These are phyloP conservation scores for Catocala sponsa DNA, from an alignment of 2,888 invertebrate genomes.

Conservation along the genomic window DNA sequence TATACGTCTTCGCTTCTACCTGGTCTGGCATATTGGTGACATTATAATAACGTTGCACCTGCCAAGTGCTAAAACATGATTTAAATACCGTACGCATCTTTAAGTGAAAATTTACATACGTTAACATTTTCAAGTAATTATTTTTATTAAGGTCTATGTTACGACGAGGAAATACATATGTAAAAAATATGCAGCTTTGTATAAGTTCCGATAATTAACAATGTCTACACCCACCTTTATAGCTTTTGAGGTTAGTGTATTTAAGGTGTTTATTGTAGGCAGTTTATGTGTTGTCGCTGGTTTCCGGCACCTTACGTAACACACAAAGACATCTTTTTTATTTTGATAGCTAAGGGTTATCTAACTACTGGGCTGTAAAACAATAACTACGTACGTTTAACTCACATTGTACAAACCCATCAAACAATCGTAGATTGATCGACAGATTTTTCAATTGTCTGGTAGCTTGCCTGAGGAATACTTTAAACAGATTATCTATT, in stretches of 20 bases:
- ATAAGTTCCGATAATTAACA: conserved; percentile 12
- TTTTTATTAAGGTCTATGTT: conserved; percentile 7
- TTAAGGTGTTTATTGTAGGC: conserved; percentile 32
- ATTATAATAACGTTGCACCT: too few relatives aligned
- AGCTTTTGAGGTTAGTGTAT: conserved; percentile 18
- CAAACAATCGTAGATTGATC: not conserved
- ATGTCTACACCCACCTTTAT: conserved; percentile 12
- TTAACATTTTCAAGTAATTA: not conserved
- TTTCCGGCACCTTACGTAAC: conserved; percentile 47
- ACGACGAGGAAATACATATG: conserved; percentile 4
- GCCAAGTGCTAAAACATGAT: too few relatives aligned
- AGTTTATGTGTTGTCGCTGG: conserved; percentile 19
- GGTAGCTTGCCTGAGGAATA: too few relatives aligned
- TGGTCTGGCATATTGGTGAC: too few relatives aligned
- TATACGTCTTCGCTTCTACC: too few relatives aligned
- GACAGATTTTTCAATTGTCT: too few relatives aligned
- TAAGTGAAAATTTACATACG: not conserved
- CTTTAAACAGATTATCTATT: too few relatives aligned
- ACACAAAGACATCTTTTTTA: conserved; percentile 36
- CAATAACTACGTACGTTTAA: conserved; percentile 10
- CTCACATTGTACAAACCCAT: conserved; percentile 9
- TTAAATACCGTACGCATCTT: too few relatives aligned
- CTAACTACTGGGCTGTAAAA: conserved; percentile 34
- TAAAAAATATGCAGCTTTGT: conserved; percentile 9
- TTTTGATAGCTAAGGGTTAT: conserved; percentile 40